Base-by-base conservation (phyloP, 2,113 vertebrate genomes). In the Salvelinus namaycush region DNA sequence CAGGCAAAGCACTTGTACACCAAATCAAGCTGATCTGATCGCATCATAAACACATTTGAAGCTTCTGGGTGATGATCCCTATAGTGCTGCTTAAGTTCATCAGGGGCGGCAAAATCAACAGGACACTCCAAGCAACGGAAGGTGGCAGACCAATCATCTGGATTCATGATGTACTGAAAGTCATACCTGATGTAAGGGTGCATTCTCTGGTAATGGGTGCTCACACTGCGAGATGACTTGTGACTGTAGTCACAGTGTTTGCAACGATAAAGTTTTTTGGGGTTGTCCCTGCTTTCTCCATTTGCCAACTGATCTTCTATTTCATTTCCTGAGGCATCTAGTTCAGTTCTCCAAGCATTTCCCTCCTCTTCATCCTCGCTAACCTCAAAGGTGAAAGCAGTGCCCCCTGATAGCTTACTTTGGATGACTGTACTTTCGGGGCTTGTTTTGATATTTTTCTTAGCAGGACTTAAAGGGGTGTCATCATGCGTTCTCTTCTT, bases 81-180 rank as follows among this genome's bases (percentile, higher is more conserved):
- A 5, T 96, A 96, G 86, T 98, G 97, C 62, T 92, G 94, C 80
- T 95, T 93, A 7, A 98, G 92, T 26, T 94, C 92, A 81, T 93
- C 92, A 26, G 94, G 93, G 74, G 92, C 94, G 68, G 90, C 90
- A 69, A 97, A 97, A 73, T 98, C 96, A 8, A 95, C 94, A 27
- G 96, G 97, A 79, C 97, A 98, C 77, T 96, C 95, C 6, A 98
- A 93, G 81, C 97, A 98, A 1, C 96, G 85, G 77, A 97, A 98
- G 0, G 95, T 95, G 0, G 95, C 97, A 0, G 95, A 96, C 72
- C 92, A 92, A 78, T 97, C 95, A 1, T 90, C 92, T 1, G 90
- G 89, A 88, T 96, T 94, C 82, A 95, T 64, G 70, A 98, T 95
- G 87, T 98, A 98, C 66, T 85, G 87, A 71, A 94, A 89, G 76